Base-by-base conservation (phyloP, 2,113 vertebrate species). In the Nasalis larvatus region DNA sequence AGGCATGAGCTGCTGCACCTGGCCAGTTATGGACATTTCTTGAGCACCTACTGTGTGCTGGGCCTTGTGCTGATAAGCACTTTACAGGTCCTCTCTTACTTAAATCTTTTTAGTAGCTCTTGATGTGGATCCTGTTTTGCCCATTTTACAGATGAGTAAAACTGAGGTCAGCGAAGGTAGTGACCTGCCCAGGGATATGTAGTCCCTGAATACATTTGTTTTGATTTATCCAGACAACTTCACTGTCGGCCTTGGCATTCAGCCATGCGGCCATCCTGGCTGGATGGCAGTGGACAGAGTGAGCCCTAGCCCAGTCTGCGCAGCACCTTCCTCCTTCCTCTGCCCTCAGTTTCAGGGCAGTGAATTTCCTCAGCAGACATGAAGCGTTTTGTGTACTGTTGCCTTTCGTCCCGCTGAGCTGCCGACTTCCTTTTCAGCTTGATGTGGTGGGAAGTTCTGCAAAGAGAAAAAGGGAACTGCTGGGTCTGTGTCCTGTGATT, bases 371-470 rank as follows among this genome's bases (percentile, higher is more conserved):
- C n/a, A 20, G 76, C 60, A 66, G 93, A 85, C 88, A 3, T 1
- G 17, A 45, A 68, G 58, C 16, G 90, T 68, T 76, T 52, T 74
- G 89, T 84, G 37, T 74, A 63, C 40, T 4, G 77, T 81, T 40
- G 14, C 80, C 49, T 6, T 94, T 47, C 45, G 68, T 91, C 73
- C n/a, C 6, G 1, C 54, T 1, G 76, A 71, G 16, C 63, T 10
- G 1, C 69, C 7, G 10, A 92, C 96, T 98, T 98, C 97, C 96
- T 83, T 58, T 73, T 90, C 23, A 52, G 93, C 85, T 40, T 42
- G 9, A 14, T 6, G 27, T 4, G 56, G 89, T 6, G 54, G 93
- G 86, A 97, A 94, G 95, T 97, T 95, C 91, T 2, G 1, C 76
- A 63, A 7, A 83, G 88, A 83, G 58, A 78, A 74, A 96, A 80